Conservation (phyloP, 2,797 vertebrate species). For the Pipistrellus pipistrellus region DNA sequence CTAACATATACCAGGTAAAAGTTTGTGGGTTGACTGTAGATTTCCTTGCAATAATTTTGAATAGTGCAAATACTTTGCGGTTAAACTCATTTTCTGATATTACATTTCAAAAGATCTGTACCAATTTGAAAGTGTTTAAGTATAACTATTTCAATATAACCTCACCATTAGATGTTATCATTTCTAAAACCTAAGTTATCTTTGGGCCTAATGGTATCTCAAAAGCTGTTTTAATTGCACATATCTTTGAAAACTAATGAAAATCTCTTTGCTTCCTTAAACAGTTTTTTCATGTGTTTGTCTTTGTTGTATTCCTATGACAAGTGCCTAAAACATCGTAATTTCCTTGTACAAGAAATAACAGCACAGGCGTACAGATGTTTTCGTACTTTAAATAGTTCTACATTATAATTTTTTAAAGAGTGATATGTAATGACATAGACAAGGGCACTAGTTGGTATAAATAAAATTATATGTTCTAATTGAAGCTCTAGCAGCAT, state of each 20-base stretch:
- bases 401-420: constrained; percentile 18
- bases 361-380: neutral
- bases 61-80: neutral
- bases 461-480: constrained; percentile 55
- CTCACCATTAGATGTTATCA: constrained; percentile 39
- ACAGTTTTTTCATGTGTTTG: neutral
- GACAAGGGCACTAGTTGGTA: neutral
- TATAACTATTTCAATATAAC: constrained; percentile 25
- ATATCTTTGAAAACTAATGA: constrained; percentile 54
- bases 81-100: constrained; percentile 47
- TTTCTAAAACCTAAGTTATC: constrained; percentile 56
- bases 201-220: neutral
- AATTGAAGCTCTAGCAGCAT: constrained; percentile 50
- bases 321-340: constrained; percentile 57
- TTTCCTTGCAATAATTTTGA: constrained; percentile 37
- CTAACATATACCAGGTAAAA: constrained; percentile 27
- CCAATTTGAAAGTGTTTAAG: constrained; percentile 21
- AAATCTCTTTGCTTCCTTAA: constrained; percentile 51
- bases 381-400: neutral
- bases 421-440: constrained; percentile 19
- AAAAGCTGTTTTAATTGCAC: constrained; percentile 44
- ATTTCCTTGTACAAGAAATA: constrained; percentile 47
- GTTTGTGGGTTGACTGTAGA: neutral
- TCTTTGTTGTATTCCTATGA: constrained; percentile 13
- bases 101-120: constrained; percentile 45